These are phyloP conservation scores for Rhagonycha lutea DNA, from an alignment of 2,888 invertebrate species.

Conservation along the genomic window DNA sequence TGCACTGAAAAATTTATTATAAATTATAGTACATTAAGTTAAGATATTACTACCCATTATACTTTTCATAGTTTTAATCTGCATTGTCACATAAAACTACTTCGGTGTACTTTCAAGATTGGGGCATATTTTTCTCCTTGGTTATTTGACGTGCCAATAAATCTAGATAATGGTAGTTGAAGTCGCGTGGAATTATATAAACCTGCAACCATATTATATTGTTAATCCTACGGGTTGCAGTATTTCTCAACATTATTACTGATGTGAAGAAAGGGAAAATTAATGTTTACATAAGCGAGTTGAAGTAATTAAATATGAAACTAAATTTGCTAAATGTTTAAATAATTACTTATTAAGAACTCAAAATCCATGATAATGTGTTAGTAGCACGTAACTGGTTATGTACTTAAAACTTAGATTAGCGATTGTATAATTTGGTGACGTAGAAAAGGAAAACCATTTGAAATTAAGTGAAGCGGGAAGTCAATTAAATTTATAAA, in stretches of 20 bases:
- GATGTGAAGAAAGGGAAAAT: background rate
- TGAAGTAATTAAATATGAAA: background rate
- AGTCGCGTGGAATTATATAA: slow-evolving; percentile 37
- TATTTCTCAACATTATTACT: slow-evolving; percentile 5
- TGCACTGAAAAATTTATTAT: background rate
- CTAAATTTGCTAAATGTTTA: background rate
- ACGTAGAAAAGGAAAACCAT: background rate
- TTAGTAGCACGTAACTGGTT: background rate
- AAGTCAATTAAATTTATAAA: background rate
- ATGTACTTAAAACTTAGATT: background rate
- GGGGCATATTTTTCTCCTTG: slow-evolving; percentile 37
- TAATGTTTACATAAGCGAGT: background rate
- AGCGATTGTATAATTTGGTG: background rate
- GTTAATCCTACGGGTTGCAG: slow-evolving; percentile 6
- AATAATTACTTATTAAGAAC: background rate
- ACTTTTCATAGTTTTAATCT: background rate
- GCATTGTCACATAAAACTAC: background rate
- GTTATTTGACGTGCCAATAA: slow-evolving; percentile 37
- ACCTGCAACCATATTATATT: slow-evolving; percentile 25
- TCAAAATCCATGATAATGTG: background rate
- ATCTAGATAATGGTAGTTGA: slow-evolving; percentile 37
- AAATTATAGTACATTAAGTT: background rate
- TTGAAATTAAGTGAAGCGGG: background rate
- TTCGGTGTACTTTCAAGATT: slow-evolving; percentile 14
- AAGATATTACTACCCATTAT: background rate